These are phyloP conservation scores for Diplogasteroides magnus DNA, from an alignment of 1,140 invertebrate genomes.

Conservation along the genomic window DNA sequence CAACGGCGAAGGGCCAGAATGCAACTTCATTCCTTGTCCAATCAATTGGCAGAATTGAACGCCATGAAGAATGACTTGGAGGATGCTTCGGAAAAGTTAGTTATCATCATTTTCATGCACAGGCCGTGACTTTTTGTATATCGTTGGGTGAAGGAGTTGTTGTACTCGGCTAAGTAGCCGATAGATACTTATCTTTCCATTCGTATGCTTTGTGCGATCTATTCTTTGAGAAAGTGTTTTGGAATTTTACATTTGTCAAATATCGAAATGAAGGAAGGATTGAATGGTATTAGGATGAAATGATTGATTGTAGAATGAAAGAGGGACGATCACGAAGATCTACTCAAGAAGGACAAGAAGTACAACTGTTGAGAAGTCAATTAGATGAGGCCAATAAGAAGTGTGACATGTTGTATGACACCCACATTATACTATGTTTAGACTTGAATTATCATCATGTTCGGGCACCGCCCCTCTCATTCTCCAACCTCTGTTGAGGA, in stretches of 20 bases:
- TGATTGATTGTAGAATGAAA: not conserved
- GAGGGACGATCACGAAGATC: not conserved
- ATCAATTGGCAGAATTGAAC: not conserved
- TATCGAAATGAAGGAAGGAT: not conserved
- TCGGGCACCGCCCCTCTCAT: slow-evolving; percentile 24
- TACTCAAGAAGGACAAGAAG: slow-evolving; percentile 14
- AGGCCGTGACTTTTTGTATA: too few species aligned
- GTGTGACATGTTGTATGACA: not conserved
- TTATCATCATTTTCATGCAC: too few species aligned
- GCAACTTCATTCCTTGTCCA: not conserved
- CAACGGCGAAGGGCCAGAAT: not conserved
- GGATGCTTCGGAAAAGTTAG: not conserved
- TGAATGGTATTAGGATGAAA: not conserved
- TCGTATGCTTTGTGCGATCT: too few species aligned
- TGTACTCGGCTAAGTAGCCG: too few species aligned
- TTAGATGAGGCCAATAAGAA: slow-evolving; percentile 43
- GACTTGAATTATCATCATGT: slow-evolving; percentile 35
- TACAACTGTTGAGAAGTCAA: slow-evolving; percentile 39
- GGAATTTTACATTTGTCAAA: too few species aligned
- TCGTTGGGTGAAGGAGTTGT: too few species aligned
- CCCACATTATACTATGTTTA: not conserved
- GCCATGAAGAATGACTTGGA: not conserved
- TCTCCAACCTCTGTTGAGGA: slow-evolving; percentile 46
- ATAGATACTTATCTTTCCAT: too few species aligned
- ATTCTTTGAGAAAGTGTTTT: too few species aligned